Evolutionary conservation across 2,113 vertebrate genomes (phyloP), one percentile per base, ranked within the genome.

Genomic region (Ammodytes marinus): DNA sequence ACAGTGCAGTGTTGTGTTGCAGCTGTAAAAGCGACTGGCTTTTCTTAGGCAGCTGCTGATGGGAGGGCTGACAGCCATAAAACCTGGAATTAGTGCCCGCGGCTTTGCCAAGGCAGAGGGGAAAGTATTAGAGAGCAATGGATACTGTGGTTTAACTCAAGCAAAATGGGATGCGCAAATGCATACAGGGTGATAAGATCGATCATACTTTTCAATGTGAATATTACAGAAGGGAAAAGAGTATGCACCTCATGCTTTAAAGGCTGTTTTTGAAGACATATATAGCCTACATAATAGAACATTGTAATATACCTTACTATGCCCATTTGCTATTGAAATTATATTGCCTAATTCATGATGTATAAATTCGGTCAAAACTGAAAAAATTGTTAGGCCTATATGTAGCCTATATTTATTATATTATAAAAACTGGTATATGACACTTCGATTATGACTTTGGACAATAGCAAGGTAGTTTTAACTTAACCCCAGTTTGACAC

Each of bases 51-150:
- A 77, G 78, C 40, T 87, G 88, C 10, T 86, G 81, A 71, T 74
- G 80, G 64, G 53, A 87, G 79, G 61, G 64, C 68, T 91, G 87
- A 80, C 88, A 43, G 61, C 11, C 40, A 54, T 71, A 17, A 66
- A 74, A 57, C 6, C 57, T 76, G 60, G 74, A 80, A 46, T 83
- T 83, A 66, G 78, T 82, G 74, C 88, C 84, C 70, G 79, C 86
- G 85, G 83, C 94, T 95, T 91, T 91, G 78, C 55, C 64, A 85
- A 79, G 12, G 43, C 15, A 50, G 63, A 74, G 5, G 74, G 84
- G 72, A 72, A 74, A 59, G 42, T 43, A 69, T 85, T 68, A 82
- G 74, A 82, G 74, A 87, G 64, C 35, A 79, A 64, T n/a, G 54
- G 71, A 64, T 85, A 75, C 4, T 71, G 46, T 46, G 17, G 60